Conservation (phyloP, 2,113 vertebrate species). For the Toxostoma redivivum region DNA sequence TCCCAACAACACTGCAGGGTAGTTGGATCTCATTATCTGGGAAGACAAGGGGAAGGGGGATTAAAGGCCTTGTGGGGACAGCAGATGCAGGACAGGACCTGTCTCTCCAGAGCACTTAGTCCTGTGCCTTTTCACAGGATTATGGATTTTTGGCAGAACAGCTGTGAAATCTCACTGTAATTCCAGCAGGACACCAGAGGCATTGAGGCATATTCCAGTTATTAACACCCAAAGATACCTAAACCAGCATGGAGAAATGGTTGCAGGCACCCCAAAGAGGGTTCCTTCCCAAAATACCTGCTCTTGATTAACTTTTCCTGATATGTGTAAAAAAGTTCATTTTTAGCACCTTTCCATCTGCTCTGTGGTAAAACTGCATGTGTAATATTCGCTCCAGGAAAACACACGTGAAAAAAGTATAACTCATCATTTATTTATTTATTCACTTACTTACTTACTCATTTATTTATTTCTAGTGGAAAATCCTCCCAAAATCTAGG, state of each 20-base stretch:
- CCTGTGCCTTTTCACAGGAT: not conserved
- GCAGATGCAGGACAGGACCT: not conserved
- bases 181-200: not conserved
- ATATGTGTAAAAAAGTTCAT: not conserved
- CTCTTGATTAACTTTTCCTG: not conserved
- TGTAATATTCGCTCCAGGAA: not conserved
- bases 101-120: not conserved
- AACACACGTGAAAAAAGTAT: accelerated
- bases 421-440: not conserved
- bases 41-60: not conserved
- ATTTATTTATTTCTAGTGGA: not conserved
- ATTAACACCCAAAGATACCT: not conserved
- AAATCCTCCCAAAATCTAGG: not conserved
- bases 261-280: accelerated
- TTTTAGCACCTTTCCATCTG: not conserved
- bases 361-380: accelerated
- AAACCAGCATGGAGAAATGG: not conserved
- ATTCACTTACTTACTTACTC: no score
- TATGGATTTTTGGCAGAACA: not conserved
- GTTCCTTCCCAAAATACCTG: not conserved
- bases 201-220: not conserved
- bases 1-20: not conserved
- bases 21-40: not conserved
- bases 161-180: slow-evolving; percentile 4
- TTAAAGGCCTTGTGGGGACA: not conserved